Conservation (phyloP, 2,797 vertebrate species). For the Xiphorhynchus erythropygius region DNA sequence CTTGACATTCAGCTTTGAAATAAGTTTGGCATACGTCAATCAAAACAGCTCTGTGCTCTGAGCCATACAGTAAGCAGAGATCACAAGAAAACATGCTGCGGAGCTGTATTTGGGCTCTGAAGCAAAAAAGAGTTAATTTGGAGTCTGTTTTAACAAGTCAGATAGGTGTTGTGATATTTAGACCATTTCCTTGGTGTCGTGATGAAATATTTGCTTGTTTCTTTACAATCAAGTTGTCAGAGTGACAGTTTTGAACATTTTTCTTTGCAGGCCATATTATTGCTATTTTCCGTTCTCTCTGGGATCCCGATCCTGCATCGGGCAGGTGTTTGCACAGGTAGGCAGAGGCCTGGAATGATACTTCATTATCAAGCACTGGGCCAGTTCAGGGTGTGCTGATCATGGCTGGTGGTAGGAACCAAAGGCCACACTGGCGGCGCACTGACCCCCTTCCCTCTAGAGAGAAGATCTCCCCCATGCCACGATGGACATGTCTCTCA, state of each 20-base stretch:
- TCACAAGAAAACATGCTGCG: accelerated
- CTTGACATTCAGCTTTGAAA: neutral
- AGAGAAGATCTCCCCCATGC: neutral
- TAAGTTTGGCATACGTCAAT: neutral
- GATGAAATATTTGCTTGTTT: neutral
- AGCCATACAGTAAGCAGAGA: neutral
- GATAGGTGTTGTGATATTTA: neutral
- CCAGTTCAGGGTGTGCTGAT: neutral
- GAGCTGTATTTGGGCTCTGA: neutral
- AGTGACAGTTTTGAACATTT: neutral
- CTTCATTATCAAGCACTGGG: neutral
- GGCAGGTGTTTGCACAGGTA: slow-evolving; percentile 90
- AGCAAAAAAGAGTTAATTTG: neutral
- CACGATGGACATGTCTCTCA: neutral
- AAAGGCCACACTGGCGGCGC: neutral
- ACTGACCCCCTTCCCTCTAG: neutral
- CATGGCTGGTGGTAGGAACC: neutral
- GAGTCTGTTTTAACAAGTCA: neutral
- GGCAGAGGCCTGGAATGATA: neutral
- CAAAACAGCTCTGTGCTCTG: neutral
- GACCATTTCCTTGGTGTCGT: neutral
- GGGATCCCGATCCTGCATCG: slow-evolving; percentile 87
- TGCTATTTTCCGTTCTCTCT: slow-evolving; percentile 90
- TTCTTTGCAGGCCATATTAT: slow-evolving; percentile 83
- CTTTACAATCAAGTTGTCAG: neutral